Conservation (phyloP, 1,140 invertebrate species). For the Mizuhopecten yessoensis region DNA sequence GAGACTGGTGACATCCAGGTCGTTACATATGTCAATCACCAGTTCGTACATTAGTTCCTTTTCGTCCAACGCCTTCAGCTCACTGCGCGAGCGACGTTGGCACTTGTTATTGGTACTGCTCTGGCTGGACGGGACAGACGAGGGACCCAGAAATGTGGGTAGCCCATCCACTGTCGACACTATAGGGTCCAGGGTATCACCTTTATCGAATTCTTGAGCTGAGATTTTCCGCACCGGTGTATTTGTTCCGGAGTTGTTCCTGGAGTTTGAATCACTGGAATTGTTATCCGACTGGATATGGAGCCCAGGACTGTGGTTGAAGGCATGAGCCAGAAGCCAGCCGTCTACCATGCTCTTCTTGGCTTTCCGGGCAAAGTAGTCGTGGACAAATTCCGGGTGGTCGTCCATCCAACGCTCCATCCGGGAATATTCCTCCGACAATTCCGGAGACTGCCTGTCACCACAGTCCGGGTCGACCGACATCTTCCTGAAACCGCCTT, state of each 20-base stretch:
- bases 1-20: slow-evolving; percentile 94
- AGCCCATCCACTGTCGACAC: slow-evolving; percentile 94
- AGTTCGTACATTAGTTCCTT: slow-evolving; percentile 97
- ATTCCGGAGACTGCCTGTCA: slow-evolving; percentile 47
- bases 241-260: slow-evolving; percentile 81
- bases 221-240: slow-evolving; percentile 97
- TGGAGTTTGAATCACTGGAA: slow-evolving; percentile 77
- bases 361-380: slow-evolving; percentile 97
- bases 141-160: slow-evolving; percentile 90
- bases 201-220: slow-evolving; percentile 96
- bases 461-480: slow-evolving; percentile 53
- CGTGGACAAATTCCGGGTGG: slow-evolving; percentile 96
- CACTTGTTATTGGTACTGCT: slow-evolving; percentile 61
- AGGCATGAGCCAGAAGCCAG: slow-evolving; percentile 89
- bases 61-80: slow-evolving; percentile 94
- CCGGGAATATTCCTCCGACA: slow-evolving; percentile 75
- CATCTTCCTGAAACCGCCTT: slow-evolving; percentile 47
- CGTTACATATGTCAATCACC: slow-evolving; percentile 98
- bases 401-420: slow-evolving; percentile 93
- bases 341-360: slow-evolving; percentile 94
- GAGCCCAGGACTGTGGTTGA: slow-evolving; percentile 88
- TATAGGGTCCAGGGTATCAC: slow-evolving; percentile 94
- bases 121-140: slow-evolving; percentile 66
- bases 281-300: slow-evolving; percentile 78
- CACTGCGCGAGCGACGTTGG: slow-evolving; percentile 86